phyloP scores from a whole-genome alignment of 1,140 invertebrate genomes.

The Procambarus clarkii region DNA sequence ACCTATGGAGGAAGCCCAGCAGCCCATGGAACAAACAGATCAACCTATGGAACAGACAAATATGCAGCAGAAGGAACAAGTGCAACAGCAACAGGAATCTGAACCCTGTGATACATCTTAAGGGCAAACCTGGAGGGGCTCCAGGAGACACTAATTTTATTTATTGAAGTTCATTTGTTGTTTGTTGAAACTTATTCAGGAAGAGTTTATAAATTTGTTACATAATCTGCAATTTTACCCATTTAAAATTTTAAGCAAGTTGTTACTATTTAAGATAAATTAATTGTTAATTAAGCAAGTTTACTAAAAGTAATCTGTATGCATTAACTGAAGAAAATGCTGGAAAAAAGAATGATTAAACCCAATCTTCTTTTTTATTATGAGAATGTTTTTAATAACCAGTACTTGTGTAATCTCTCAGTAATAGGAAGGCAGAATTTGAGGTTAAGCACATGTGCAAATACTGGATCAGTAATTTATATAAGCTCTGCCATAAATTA shows the following conservation, averaged over 20 bases:
- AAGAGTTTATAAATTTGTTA: conserved; percentile 1
- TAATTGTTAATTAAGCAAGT: neutral
- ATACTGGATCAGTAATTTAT: no score
- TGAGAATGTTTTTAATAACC: no score
- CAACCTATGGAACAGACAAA: conserved; percentile 22
- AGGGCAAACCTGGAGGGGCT: neutral
- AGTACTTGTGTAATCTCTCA: no score
- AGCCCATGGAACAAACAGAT: conserved; percentile 50
- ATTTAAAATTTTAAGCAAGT: neutral
- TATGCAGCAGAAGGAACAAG: conserved; percentile 17
- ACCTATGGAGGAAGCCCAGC: conserved; percentile 52
- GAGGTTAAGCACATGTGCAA: no score
- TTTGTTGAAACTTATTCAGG: neutral
- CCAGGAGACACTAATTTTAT: neutral
- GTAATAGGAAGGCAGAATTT: no score
- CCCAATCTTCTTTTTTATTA: no score
- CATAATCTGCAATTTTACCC: neutral
- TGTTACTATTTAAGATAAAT: neutral
- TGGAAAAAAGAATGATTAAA: no score
- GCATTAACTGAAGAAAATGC: no score
- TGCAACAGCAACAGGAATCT: neutral
- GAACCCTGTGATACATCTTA: conserved; percentile 40
- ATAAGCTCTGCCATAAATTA: no score
- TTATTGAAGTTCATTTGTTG: conserved; percentile 12
- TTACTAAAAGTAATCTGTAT: no score